Base-by-base conservation (phyloP, 2,113 vertebrate species). In the Nannospalax galili region DNA sequence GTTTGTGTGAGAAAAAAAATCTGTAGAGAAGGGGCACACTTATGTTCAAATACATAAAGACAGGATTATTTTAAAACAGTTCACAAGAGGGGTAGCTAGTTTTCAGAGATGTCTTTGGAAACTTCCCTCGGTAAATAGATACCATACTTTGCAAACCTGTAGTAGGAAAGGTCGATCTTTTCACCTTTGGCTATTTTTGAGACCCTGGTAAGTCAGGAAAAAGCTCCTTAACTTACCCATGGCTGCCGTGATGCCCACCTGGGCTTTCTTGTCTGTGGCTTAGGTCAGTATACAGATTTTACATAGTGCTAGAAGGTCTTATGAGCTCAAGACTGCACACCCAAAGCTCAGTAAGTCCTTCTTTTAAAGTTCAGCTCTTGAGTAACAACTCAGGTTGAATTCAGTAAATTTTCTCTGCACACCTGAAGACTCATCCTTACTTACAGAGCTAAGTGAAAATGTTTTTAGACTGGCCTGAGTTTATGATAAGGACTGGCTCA, bases 1-100 rank as follows among this genome's bases (percentile, higher is more conserved):
- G 90, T 97, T 92, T 98, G 65, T 96, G 96, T 78, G 95, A 60
- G 56, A 91, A 82, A 95, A 92, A 65, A 89, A 92, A 14, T 93
- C 92, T 90, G 52, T 87, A 92, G 96, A 91, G 5, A 89, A 93
- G 96, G 97, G 97, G 97, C 82, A 91, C 88, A 85, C 93, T 96
- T 97, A 93, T 89, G 91, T 95, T 97, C 88, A 96, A 91, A 96
- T 96, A 97, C 93, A 80, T 56, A 92, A 37, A 97, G 84, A 96
- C 74, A 94, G 90, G 91, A 97, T 93, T 98, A 97, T 98, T 98
- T 98, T 96, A 97, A 97, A 98, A 97, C 35, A 37, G 62, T 86
- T 80, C 93, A 84, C 56, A 62, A 91, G 84, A 94, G 62, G 92
- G 82, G 37, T 94, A 85, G 95, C 32, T 90, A 62, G 96, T 97